Percentiles rank a stretch among this genome's conserved stretches.
Conservation (phyloP, 1,140 invertebrate genomes). For the Lineus longissimus region DNA sequence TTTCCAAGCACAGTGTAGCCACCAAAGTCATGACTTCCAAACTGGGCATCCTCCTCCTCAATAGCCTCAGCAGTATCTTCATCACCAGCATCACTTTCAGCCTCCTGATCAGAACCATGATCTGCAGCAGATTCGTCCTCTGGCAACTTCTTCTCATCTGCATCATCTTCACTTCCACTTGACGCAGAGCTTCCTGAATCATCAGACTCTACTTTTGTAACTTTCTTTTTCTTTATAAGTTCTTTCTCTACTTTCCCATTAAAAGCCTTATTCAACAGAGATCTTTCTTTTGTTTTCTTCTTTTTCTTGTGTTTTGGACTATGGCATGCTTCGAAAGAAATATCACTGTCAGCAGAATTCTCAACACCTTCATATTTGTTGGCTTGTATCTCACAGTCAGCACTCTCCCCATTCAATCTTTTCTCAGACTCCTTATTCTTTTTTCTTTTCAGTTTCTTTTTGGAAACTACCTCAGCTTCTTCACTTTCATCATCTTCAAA, state of each 20-base stretch:
- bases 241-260: neutral
- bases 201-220: constrained; percentile 3
- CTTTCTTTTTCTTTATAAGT: neutral
- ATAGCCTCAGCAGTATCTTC: neutral
- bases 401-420: no score
- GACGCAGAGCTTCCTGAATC: no score
- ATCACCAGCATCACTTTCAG: constrained; percentile 5
- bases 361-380: constrained; percentile 1
- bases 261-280: neutral
- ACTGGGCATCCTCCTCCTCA: constrained; percentile 7
- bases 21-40: constrained; percentile 26
- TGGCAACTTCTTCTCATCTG: neutral
- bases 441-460: constrained; percentile 19
- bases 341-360: neutral
- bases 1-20: constrained; percentile 47
- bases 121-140: neutral
- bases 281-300: constrained; percentile 6
- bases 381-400: no score
- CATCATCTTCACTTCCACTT: neutral
- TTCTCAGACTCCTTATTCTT: constrained; percentile 11
- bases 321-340: no score
- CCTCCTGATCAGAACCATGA: constrained; percentile 11
- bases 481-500: constrained; percentile 8
- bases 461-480: no score
- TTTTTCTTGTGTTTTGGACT: no score